phyloP scores from a whole-genome alignment of 2,888 invertebrate genomes.

The Onchidella celtica region DNA sequence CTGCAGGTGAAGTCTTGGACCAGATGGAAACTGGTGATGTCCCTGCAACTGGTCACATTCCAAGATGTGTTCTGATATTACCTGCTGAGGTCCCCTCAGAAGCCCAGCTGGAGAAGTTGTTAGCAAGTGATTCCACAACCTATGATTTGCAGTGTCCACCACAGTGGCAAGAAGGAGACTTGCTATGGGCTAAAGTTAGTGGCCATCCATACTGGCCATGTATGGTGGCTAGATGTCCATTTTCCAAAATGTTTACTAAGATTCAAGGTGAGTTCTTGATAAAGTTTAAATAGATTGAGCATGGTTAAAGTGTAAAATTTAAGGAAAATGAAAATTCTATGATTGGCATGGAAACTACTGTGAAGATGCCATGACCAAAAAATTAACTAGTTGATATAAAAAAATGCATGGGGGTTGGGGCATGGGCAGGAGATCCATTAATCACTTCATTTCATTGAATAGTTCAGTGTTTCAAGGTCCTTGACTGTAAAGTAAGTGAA shows the following conservation, averaged over 20 bases:
- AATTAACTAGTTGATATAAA: too few relatives aligned
- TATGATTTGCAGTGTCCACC: slow-evolving; percentile 42
- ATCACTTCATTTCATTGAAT: too few relatives aligned
- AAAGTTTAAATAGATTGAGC: not conserved
- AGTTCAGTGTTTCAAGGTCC: too few relatives aligned
- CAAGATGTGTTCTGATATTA: slow-evolving; percentile 43
- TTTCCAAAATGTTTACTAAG: slow-evolving; percentile 83
- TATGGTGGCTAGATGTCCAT: slow-evolving; percentile 88
- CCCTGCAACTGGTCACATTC: slow-evolving; percentile 39
- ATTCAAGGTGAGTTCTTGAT: slow-evolving; percentile 74
- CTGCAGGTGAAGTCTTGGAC: not conserved
- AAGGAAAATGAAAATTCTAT: too few relatives aligned
- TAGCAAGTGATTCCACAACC: slow-evolving; percentile 8
- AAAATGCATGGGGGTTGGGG: too few relatives aligned
- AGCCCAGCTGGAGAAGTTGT: slow-evolving; percentile 37
- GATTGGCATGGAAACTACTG: too few relatives aligned
- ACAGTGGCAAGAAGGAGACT: slow-evolving; percentile 84
- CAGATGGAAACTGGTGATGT: slow-evolving; percentile 1
- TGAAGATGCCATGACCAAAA: too few relatives aligned
- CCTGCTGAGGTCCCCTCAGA: slow-evolving; percentile 45
- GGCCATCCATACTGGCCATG: slow-evolving; percentile 95
- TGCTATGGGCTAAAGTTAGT: slow-evolving; percentile 91
- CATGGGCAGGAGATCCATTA: too few relatives aligned
- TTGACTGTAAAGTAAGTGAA: too few relatives aligned
- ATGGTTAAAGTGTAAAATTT: not conserved